A percentile compares a stretch with the other conserved stretches of the same genome.
Conservation (phyloP, 2,888 invertebrate genomes). For the Microplitis manilae region DNA sequence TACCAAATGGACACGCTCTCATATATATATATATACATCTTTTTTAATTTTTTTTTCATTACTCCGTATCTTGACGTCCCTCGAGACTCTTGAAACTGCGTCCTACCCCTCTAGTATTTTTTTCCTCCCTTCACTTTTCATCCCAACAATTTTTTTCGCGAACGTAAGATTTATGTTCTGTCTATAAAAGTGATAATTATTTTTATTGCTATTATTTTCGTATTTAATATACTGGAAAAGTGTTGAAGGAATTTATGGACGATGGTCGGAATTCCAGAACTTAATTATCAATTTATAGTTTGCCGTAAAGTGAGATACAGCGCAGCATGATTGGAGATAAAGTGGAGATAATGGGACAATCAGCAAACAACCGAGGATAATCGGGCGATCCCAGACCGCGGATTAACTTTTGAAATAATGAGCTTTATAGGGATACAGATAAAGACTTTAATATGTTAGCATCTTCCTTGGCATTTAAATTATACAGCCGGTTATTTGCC, state of each 20-base stretch:
- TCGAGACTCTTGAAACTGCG: conserved; percentile 30
- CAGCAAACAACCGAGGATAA: conserved; percentile 16
- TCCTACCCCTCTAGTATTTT: conserved; percentile 20
- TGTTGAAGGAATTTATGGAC: not conserved
- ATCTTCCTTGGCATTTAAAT: not conserved
- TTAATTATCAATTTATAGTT: conserved; percentile 14
- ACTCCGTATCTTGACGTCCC: not conserved
- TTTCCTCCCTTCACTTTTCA: conserved; percentile 6
- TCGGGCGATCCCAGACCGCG: conserved; percentile 9
- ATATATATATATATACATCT: conserved; percentile 15
- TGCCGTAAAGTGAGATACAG: not conserved
- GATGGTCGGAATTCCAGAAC: not conserved
- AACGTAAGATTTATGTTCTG: not conserved
- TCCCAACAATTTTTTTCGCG: not conserved
- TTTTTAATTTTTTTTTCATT: conserved; percentile 13
- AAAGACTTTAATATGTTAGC: conserved; percentile 15
- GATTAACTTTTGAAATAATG: conserved; percentile 21
- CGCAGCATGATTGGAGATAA: conserved; percentile 16
- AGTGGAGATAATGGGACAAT: conserved; percentile 18
- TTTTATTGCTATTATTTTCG: not conserved
- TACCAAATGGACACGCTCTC: conserved; percentile 28
- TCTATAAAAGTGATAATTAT: not conserved
- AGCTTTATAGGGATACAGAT: not conserved
- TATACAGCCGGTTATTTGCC: conserved; percentile 6
- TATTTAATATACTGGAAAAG: not conserved